Evolutionary conservation across 2,888 invertebrate genomes (phyloP), one percentile per base, ranked within the genome.

Genomic region (Thymelicus sylvestris): DNA sequence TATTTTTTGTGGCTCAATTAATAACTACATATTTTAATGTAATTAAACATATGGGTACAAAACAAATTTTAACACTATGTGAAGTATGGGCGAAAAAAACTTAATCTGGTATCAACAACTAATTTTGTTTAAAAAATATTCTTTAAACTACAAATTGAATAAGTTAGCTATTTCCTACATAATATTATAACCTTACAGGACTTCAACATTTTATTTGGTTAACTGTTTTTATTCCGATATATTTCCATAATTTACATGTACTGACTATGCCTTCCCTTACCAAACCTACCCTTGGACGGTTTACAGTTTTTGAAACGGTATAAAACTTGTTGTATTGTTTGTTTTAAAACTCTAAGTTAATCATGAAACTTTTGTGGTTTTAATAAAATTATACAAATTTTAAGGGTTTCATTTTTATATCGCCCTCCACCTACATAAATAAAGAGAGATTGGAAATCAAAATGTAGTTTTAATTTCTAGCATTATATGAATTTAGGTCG

Each of bases 401-500:
- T 80, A 89, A 87, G 92, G 92, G 91, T 93, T 93, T 93, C 91
- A 93, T 93, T 93, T 31, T 93, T 84, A 89, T 80, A 79, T 86
- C 84, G 85, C 86, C 88, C 82, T 85, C 80, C 78, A 84, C 89
- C 90, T 88, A 77, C 77, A 79, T 81, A 80, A 92, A 93, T 93
- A 93, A 93, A 93, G 91, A 87, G 81, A 81, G 81, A 82, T 89
- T 87, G 79, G 83, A 83, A 91, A 90, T 86, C 79, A 79, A 89
- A 86, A 79, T 92, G 93, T 88, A 92, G 93, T 93, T 93, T 93
- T 83, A 85, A 91, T 93, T 91, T 85, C 84, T 85, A 83, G 78
- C 80, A 44, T 78, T 79, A 76, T 71, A 77, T 80, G 6, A 64
- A 38, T 52, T 12, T 77, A 78, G 79, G 73, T 80, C 83, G 83